phyloP scores from a whole-genome alignment of 2,113 vertebrate genomes.

The Channa argus region DNA sequence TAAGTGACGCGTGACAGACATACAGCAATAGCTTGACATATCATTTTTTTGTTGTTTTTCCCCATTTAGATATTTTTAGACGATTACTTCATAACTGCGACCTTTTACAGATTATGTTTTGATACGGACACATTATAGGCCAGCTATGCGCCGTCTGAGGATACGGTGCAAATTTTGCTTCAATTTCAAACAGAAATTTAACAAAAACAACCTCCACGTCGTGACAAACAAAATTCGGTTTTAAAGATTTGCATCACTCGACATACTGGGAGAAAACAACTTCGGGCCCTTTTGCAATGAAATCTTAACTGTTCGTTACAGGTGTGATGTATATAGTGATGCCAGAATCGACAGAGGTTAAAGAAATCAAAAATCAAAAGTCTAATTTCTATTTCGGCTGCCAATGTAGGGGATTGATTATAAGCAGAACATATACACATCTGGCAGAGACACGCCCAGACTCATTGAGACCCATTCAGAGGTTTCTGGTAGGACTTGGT shows the following conservation, averaged over 20 bases:
- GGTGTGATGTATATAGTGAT: too few relatives aligned
- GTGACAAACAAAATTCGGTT: constrained; percentile 9
- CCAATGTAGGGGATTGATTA: constrained; percentile 11
- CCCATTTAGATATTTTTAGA: not conserved
- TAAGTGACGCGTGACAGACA: constrained; percentile 13
- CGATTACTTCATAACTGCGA: not conserved
- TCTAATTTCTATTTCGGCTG: not conserved
- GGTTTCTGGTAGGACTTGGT: constrained; percentile 5
- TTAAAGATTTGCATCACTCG: not conserved
- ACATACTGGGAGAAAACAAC: not conserved
- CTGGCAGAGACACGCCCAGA: constrained; percentile 76
- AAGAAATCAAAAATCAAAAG: not conserved
- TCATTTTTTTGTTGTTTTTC: too few relatives aligned
- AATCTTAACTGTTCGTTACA: not conserved
- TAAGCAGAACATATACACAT: constrained; percentile 44
- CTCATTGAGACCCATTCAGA: constrained; percentile 38
- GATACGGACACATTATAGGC: not conserved
- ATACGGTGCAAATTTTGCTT: accelerated
- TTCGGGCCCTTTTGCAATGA: not conserved
- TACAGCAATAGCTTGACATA: not conserved
- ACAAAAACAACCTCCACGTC: not conserved
- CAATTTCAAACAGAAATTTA: not conserved
- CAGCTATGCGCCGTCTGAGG: not conserved
- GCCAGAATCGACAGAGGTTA: not conserved
- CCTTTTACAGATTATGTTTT: not conserved